Evolutionary conservation across 2,797 vertebrate species (phyloP).

Genomic region (Valencia hispanica): DNA sequence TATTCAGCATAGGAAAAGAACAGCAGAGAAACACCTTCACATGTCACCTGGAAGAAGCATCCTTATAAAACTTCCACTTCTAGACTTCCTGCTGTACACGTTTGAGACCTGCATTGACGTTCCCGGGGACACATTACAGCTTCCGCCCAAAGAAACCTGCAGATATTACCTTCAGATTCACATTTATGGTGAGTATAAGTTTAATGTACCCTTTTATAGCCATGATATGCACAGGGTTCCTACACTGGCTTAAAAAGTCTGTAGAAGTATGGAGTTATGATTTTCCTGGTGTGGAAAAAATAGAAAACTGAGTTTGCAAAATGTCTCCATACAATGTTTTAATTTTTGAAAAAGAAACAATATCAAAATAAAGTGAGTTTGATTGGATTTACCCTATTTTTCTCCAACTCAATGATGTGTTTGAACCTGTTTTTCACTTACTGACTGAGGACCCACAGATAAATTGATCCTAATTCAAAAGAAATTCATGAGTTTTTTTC

Average conservation of each 20-base stretch:
- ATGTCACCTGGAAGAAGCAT: constrained; percentile 5
- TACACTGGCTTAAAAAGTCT: background rate
- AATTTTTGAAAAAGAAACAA: background rate
- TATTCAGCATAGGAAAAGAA: constrained; percentile 25
- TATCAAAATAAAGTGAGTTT: background rate
- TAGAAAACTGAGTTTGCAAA: background rate
- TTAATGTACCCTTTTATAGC: constrained; percentile 9
- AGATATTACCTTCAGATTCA: constrained; percentile 5
- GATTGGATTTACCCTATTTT: background rate
- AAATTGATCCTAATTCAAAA: too few relatives aligned
- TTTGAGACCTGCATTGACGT: constrained; percentile 37
- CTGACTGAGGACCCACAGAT: too few relatives aligned
- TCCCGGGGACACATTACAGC: constrained; percentile 22
- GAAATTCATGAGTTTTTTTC: background rate
- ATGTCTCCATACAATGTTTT: background rate
- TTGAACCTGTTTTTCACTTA: too few relatives aligned
- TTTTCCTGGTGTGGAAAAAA: background rate
- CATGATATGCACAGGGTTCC: background rate
- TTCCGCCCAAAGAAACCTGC: constrained; percentile 5
- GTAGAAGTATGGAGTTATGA: background rate
- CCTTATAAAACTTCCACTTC: background rate
- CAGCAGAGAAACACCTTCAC: constrained; percentile 12
- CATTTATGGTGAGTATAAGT: constrained; percentile 61
- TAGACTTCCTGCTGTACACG: constrained; percentile 3
- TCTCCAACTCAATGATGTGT: background rate